phyloP scores from a whole-genome alignment of 1,140 invertebrate species.

The Lutraria rhynchaena region DNA sequence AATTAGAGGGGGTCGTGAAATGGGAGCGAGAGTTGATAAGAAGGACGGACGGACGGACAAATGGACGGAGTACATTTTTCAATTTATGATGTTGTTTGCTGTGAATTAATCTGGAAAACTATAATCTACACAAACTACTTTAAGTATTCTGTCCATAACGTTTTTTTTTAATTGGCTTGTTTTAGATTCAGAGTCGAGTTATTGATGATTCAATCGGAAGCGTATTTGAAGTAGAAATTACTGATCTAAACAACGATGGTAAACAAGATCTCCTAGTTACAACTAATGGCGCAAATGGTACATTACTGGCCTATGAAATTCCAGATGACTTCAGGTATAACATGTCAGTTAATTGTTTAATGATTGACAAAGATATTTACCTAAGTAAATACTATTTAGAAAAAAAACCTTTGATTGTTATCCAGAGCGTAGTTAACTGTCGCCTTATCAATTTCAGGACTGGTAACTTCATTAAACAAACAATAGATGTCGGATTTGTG shows the following conservation, averaged over 20 bases:
- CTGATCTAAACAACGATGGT: constrained; percentile 80
- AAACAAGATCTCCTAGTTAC: constrained; percentile 77
- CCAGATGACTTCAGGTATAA: constrained; percentile 79
- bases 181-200: constrained; percentile 73
- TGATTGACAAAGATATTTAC: too few relatives aligned
- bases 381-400: too few relatives aligned
- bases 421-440: too few relatives aligned
- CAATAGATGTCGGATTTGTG: constrained; percentile 35
- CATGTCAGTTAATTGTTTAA: too few relatives aligned
- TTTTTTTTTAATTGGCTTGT: not conserved
- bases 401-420: too few relatives aligned
- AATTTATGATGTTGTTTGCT: too few relatives aligned
- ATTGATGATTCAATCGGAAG: constrained; percentile 79
- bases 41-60: too few relatives aligned
- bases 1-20: too few relatives aligned
- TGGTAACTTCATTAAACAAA: constrained; percentile 38
- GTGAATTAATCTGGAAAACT: not conserved
- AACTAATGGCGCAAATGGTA: constrained; percentile 70
- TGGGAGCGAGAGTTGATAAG: too few relatives aligned
- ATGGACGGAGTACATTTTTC: too few relatives aligned
- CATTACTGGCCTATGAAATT: constrained; percentile 78
- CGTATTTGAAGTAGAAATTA: constrained; percentile 78
- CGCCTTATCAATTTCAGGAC: constrained; percentile 38
- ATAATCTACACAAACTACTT: not conserved
- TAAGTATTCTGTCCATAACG: not conserved